Base-by-base conservation (phyloP, 2,797 vertebrate species). In the Acipenser transmontanus region DNA sequence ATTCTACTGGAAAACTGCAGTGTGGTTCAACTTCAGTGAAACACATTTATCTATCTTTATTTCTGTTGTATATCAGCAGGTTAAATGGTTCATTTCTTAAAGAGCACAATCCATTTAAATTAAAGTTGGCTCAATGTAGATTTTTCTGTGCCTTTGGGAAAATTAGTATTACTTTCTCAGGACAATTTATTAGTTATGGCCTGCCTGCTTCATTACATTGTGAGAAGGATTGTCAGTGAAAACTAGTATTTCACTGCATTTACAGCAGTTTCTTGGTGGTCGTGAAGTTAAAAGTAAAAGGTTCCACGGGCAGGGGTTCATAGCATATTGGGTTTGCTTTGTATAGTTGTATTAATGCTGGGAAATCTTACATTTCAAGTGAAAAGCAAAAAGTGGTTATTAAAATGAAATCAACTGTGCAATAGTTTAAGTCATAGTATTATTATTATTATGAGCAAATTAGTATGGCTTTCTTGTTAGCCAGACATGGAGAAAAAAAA, bases 191-290 rank as follows among this genome's bases (percentile, higher is more conserved):
- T 13, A 11, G 54, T n/a, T 13, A 13, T 57, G 2, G 54, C 7
- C 54, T 57, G 2, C 1, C 12, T 57, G 12, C 12, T 57, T 57
- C 34, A 34, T 70, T 70, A 79, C 71, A 66, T 9, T 62, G 78
- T 82, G 71, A 69, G 78, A 81, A 76, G 66, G 69, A 69, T 85
- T 75, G 84, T 87, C 82, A 84, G 76, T 70, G 81, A 85, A 88
- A 91, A 85, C 81, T 92, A 91, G 91, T 89, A 92, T 93, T 92
- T 92, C 89, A 86, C 85, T 82, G 85, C 84, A 87, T 91, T 94
- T 92, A 91, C 86, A 86, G 83, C 82, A 88, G 85, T 84, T 88
- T 85, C 87, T 88, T 89, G 92, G 92, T 94, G 93, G 93, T 96
- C 92, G 73, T 69, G 34, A 34, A 57, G 54, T 57, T 11, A 57